Base-by-base conservation (phyloP, 1,140 invertebrate species). In the Sarcophaga bullata region DNA sequence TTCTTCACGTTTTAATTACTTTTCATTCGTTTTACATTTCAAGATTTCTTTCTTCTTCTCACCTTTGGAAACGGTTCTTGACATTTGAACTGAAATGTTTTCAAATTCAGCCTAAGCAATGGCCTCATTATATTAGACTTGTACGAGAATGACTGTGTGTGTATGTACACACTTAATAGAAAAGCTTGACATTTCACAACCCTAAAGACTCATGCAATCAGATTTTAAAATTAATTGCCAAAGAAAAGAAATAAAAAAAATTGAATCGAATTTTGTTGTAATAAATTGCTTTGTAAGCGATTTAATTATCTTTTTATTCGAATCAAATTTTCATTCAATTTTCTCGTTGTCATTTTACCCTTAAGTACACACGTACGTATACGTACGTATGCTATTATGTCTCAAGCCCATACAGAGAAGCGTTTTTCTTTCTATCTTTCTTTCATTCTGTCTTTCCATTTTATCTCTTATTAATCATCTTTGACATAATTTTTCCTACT, bases 391-490 rank as follows among this genome's bases (percentile, higher is more conserved):
- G 8, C 1, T 6, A 52, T 52, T 10, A 52, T 15, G 54, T 58
- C 54, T 58, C n/a, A n/a, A 58, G 54, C 13, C 15, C 54, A 58
- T 13, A 58, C 25, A 37, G 4, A 37, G 4, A 2, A 37, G 4
- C 25, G 25, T 37, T 4, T 58, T 58, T 58, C 54, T 7, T 58
- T 58, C 54, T 58, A 15, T n/a, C 54, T 58, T 58, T 58, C n/a
- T 58, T 58, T 58, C n/a, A 15, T 58, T 58, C 54, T 15, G 15
- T 58, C n/a, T 68, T 68, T 58, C 13, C n/a, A n/a, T 58, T 68
- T 68, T 19, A 68, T 68, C 62, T 68, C 25, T 68, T 68, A 68
- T 68, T 25, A 58, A 68, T 68, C 62, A 68, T 68, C n/a, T 68
- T 68, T 68, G 62, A 68, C 62, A 68, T 68, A 68, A 68, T 68